Conservation (phyloP, 2,888 invertebrate genomes). For the Anorthoa munda region DNA sequence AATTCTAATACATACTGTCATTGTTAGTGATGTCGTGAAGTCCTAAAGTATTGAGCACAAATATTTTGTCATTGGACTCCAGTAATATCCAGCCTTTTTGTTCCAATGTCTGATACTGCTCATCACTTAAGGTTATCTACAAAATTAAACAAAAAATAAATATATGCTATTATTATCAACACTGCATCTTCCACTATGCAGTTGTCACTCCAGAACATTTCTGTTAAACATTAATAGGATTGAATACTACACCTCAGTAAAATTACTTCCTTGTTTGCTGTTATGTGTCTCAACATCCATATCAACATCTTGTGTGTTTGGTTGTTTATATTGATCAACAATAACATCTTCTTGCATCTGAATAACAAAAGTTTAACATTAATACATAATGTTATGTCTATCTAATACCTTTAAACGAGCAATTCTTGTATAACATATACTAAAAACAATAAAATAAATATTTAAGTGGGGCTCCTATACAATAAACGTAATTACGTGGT, state of each 20-base stretch:
- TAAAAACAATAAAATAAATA: too few relatives aligned
- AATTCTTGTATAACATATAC: too few relatives aligned
- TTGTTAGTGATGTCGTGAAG: conserved; percentile 85
- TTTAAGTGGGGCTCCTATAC: too few relatives aligned
- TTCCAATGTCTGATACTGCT: conserved; percentile 83
- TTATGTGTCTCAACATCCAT: conserved; percentile 60
- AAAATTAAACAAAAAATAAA: conserved; percentile 28
- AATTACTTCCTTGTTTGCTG: conserved; percentile 71
- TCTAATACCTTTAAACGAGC: too few relatives aligned
- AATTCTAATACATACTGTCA: conserved; percentile 75
- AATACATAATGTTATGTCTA: too few relatives aligned
- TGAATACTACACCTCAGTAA: conserved; percentile 77
- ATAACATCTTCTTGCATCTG: conserved; percentile 75
- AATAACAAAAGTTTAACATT: conserved; percentile 35
- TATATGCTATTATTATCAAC: too few relatives aligned
- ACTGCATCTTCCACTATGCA: background rate
- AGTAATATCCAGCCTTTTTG: conserved; percentile 87
- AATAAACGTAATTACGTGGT: too few relatives aligned
- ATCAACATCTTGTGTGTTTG: conserved; percentile 63
- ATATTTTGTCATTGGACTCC: conserved; percentile 82
- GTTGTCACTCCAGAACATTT: too few relatives aligned
- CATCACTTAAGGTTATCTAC: conserved; percentile 84
- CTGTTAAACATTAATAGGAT: background rate
- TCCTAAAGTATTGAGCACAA: conserved; percentile 82
- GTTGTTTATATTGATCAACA: conserved; percentile 63